These are phyloP conservation scores for Ceuthmochares aereus DNA, from an alignment of 2,113 vertebrate species.

Conservation along the genomic window DNA sequence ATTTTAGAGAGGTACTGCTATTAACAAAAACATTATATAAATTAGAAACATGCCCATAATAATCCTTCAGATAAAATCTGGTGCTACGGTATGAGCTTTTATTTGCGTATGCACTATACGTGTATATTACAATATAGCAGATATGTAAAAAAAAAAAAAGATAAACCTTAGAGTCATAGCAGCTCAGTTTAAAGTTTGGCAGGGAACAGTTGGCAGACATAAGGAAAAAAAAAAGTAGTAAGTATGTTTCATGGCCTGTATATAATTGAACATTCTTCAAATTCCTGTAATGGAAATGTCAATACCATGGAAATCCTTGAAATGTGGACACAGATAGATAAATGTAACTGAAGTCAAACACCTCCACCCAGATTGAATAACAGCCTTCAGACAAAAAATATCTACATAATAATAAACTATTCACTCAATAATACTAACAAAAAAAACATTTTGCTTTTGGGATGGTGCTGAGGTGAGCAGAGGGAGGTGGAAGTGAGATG, in stretches of 20 bases:
- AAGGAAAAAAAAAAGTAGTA: background rate
- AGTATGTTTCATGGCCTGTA: slow-evolving; percentile 56
- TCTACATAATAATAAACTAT: slow-evolving; percentile 1
- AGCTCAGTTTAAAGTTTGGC: slow-evolving; percentile 63
- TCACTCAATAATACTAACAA: background rate
- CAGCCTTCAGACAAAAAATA: background rate
- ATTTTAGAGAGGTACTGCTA: slow-evolving; percentile 52
- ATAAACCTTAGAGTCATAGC: background rate
- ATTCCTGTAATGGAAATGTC: slow-evolving; percentile 70
- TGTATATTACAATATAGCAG: slow-evolving; percentile 1
- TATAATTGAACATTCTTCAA: slow-evolving; percentile 70
- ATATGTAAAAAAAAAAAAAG: background rate
- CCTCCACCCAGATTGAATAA: slow-evolving; percentile 38
- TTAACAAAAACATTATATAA: slow-evolving; percentile 63
- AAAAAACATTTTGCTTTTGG: background rate
- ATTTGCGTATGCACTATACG: background rate
- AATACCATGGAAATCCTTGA: slow-evolving; percentile 72
- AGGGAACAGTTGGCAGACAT: slow-evolving; percentile 57
- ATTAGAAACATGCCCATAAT: slow-evolving; percentile 51
- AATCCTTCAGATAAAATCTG: slow-evolving; percentile 65
- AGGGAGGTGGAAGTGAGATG: background rate
- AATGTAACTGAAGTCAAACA: slow-evolving; percentile 64
- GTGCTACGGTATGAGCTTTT: background rate
- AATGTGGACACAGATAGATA: slow-evolving; percentile 57
- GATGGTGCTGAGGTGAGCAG: background rate